Evolutionary conservation across 2,888 invertebrate genomes (phyloP), one percentile per base, ranked within the genome.

Genomic region (Oxyteleia sp.): DNA sequence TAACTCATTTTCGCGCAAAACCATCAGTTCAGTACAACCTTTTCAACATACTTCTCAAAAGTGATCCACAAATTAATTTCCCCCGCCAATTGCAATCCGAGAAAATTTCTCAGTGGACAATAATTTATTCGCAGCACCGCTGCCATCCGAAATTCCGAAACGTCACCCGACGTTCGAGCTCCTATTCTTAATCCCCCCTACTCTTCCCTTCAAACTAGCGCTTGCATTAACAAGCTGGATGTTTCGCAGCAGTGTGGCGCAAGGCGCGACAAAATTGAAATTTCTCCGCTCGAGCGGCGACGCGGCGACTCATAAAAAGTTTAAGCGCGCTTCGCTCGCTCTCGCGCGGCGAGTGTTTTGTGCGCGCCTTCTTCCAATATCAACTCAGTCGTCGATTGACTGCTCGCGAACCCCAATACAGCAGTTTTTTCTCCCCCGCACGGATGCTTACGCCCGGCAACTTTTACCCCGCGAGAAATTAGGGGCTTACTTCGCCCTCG

Each of bases 281-380:
- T 92, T 91, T 91, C 91, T 90, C 88, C 91, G 91, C 92, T 92
- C 91, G 92, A 92, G 90, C 90, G 91, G 89, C 91, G 92, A 91
- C 91, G 93, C 92, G 91, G 91, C 92, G 92, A 93, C 92, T 93
- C 93, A 92, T 93, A 93, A 93, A 93, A 75, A 93, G 92, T 93
- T 92, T 93, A 92, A 69, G 32, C 45, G 92, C 92, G 92, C 90
- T 90, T 90, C 87, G 87, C 89, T 89, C 64, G 63, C 87, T 86
- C 89, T 89, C 64, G 63, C 61, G 61, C 26, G 15, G 88, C 87
- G 88, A 88, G 87, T 89, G 91, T 89, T 88, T 86, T 85, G 86
- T 85, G 85, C 86, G 84, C 78, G 83, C 88, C 87, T 87, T 88
- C 86, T 89, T 87, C 87, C 91, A 90, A 91, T 91, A 91, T 91